Evolutionary conservation across 2,113 vertebrate genomes (phyloP).

Genomic region (Chamaea fasciata): DNA sequence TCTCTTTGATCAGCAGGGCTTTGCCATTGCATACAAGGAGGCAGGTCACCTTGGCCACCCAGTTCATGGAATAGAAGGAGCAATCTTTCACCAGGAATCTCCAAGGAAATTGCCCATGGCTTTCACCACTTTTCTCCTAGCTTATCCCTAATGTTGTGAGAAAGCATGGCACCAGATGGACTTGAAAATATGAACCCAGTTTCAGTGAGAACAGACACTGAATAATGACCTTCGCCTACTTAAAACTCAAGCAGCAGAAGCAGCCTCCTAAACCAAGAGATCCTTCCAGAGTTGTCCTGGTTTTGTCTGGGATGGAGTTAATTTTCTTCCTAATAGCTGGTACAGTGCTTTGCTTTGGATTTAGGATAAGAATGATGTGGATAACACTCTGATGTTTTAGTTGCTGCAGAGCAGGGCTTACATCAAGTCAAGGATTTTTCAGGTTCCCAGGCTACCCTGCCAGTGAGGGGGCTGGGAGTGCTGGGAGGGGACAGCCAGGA

Average conservation of each 20-base stretch:
- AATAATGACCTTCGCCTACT: not conserved
- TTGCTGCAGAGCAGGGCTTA: not conserved
- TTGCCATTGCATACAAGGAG: constrained; percentile 53
- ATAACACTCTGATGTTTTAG: not conserved
- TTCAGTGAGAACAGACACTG: not conserved
- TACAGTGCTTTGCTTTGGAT: not conserved
- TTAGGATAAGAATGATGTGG: not conserved
- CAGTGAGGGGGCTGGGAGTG: accelerated
- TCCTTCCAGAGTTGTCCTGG: not conserved
- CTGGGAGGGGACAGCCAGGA: not conserved
- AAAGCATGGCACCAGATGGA: not conserved
- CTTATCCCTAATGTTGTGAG: not conserved
- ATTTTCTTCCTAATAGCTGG: not conserved
- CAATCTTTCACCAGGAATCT: constrained; percentile 72
- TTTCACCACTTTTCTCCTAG: not conserved
- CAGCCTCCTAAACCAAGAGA: not conserved
- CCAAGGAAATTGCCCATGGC: not conserved
- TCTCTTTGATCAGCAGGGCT: constrained; percentile 65
- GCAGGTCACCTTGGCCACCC: constrained; percentile 66
- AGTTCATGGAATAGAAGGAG: constrained; percentile 62
- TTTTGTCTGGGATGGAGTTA: not conserved
- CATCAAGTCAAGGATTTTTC: not conserved
- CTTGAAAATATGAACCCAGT: not conserved
- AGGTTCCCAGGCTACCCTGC: not conserved
- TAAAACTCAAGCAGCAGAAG: not conserved